phyloP scores from a whole-genome alignment of 1,140 invertebrate genomes.

The Drosophila santomea region DNA sequence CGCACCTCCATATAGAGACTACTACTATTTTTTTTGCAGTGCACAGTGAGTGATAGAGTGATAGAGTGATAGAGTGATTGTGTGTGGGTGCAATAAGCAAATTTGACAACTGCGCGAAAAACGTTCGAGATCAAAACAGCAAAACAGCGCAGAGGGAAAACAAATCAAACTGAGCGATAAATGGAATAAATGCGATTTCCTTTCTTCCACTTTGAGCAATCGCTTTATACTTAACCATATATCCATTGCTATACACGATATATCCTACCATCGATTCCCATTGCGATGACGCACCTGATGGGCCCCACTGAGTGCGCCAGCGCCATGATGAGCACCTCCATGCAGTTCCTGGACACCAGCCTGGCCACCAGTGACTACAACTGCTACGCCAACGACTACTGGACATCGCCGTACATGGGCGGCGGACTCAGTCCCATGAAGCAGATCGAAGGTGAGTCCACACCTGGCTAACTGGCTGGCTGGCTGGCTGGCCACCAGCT shows the following conservation, averaged over 20 bases:
- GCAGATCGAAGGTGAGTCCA: conserved; percentile 79
- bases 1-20: not conserved
- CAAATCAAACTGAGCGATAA: conserved; percentile 33
- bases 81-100: conserved; percentile 64
- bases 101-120: conserved; percentile 81
- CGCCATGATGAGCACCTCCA: conserved; percentile 70
- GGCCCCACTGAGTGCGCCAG: conserved; percentile 78
- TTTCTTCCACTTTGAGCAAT: conserved; percentile 30
- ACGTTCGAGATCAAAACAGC: conserved; percentile 71
- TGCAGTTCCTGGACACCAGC: conserved; percentile 79
- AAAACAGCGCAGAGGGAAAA: conserved; percentile 53
- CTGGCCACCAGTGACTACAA: conserved; percentile 65
- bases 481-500: not conserved
- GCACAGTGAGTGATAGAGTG: conserved; percentile 10
- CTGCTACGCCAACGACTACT: conserved; percentile 77
- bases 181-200: conserved; percentile 42
- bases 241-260: not conserved
- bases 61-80: conserved; percentile 1
- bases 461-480: too few relatives aligned
- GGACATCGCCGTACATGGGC: conserved; percentile 69
- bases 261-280: not conserved
- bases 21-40: conserved; percentile 53
- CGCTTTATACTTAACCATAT: not conserved
- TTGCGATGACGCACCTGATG: conserved; percentile 75
- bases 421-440: conserved; percentile 81